Evolutionary conservation across 2,888 invertebrate genomes (phyloP).

Genomic region (Bhutanitis thaidina): DNA sequence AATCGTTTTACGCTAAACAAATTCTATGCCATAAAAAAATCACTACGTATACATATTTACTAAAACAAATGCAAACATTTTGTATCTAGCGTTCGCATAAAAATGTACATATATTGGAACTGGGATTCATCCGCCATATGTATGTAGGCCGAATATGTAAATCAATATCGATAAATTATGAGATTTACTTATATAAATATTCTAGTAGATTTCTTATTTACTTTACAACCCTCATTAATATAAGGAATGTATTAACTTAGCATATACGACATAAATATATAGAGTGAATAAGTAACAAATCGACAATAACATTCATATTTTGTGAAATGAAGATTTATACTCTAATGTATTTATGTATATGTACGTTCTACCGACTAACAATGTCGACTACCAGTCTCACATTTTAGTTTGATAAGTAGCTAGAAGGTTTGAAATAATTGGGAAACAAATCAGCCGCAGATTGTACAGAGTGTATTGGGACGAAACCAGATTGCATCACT

Average conservation of each 20-base stretch:
- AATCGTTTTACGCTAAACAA: conserved; percentile 36
- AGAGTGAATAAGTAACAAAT: conserved; percentile 65
- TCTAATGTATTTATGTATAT: conserved; percentile 67
- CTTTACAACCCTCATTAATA: conserved; percentile 62
- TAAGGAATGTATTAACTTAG: conserved; percentile 66
- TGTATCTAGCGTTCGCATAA: conserved; percentile 33
- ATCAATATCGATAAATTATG: conserved; percentile 50
- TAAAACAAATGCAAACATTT: conserved; percentile 9
- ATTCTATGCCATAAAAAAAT: conserved; percentile 22
- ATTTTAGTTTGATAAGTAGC: conserved; percentile 76
- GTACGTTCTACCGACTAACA: conserved; percentile 73
- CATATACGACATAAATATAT: conserved; percentile 46
- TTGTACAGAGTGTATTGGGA: conserved; percentile 62
- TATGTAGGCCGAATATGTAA: conserved; percentile 64
- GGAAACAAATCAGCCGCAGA: conserved; percentile 68
- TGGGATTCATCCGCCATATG: conserved; percentile 14
- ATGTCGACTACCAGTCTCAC: conserved; percentile 80
- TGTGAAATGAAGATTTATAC: conserved; percentile 65
- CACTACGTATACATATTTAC: neutral
- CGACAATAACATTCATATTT: conserved; percentile 59
- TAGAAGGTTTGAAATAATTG: conserved; percentile 71
- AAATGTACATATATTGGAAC: neutral
- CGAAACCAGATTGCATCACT: conserved; percentile 63
- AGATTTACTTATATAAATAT: conserved; percentile 62
- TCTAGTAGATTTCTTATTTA: conserved; percentile 52